Evolutionary conservation across 1,140 invertebrate genomes (phyloP), one percentile per base, ranked within the genome.

Genomic region (Camponotus vicinus): DNA sequence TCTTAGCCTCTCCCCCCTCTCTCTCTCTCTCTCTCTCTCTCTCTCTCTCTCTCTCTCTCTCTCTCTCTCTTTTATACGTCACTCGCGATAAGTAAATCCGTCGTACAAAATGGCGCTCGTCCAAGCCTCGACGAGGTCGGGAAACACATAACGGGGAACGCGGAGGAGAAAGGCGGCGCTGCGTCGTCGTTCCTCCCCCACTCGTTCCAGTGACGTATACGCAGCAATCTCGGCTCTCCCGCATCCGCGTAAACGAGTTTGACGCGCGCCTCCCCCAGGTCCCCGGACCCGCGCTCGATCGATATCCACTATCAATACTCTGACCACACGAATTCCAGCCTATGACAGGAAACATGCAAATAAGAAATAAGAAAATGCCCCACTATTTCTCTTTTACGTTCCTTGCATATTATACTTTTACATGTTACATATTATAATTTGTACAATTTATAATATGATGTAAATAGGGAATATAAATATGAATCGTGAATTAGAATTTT

Each of bases 61-160:
- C 49, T 15, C 13, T 15, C 49, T 52, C 13, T 5, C 49, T 52
- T 15, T 18, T 5, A 18, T 59, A 42, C 32, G 3, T 49, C 67
- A 73, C 70, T 37, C 69, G 27, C 69, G 79, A 61, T 42, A 80
- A 80, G 4, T 40, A 21, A 83, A 57, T 34, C 37, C 71, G 40
- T 27, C 52, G 77, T 59, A n/a, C 79, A 73, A 83, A 83, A 83
- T 83, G 79, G 79, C 69, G 55, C 9, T 61, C 67, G 67, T 9
- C 61, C 45, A 55, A 40, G 27, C 34, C 3, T 52, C 45, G 61
- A 75, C 42, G 67, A 1, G 49, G 4, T 52, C 15, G 49, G 49
- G 49, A 52, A 27, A 69, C 2, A 32, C 55, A 40, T 80, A 52
- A 15, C 27, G 34, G 21, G 18, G 63, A 61, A 45, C 6, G 15